Conservation (phyloP, 2,888 invertebrate genomes). For the Baccha elongata region DNA sequence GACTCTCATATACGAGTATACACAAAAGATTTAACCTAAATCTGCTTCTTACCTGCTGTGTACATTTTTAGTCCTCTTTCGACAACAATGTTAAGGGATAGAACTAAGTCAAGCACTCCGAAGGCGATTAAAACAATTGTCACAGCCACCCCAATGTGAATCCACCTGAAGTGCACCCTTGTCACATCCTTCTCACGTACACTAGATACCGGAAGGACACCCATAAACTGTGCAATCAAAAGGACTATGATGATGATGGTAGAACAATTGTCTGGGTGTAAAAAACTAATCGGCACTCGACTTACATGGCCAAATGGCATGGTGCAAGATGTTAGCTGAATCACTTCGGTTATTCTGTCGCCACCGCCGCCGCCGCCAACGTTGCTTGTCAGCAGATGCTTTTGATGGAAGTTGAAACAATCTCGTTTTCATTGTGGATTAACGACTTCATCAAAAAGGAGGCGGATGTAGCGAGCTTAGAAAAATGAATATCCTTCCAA, state of each 20-base stretch:
- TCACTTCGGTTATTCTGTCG: not conserved
- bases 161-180: slow-evolving; percentile 78
- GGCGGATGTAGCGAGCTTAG: not conserved
- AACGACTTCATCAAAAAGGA: not conserved
- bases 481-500: not conserved
- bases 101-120: slow-evolving; percentile 75
- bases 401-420: not conserved
- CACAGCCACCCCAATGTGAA: slow-evolving; percentile 74
- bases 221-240: slow-evolving; percentile 83
- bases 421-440: slow-evolving; percentile 15
- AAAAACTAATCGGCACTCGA: slow-evolving; percentile 19
- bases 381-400: not conserved
- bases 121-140: slow-evolving; percentile 75
- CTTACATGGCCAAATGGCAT: slow-evolving; percentile 83
- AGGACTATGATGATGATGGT: slow-evolving; percentile 79
- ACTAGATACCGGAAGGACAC: slow-evolving; percentile 83
- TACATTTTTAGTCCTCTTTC: slow-evolving; percentile 78
- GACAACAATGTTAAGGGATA: slow-evolving; percentile 76
- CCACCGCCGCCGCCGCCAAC: not conserved
- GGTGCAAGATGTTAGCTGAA: slow-evolving; percentile 82
- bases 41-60: slow-evolving; percentile 76
- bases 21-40: not conserved
- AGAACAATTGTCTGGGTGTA: slow-evolving; percentile 12
- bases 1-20: no score
- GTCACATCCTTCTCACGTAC: slow-evolving; percentile 80